Evolutionary conservation across 1,140 invertebrate species (phyloP), one percentile per base, ranked within the genome.

Genomic region (Ceratosolen solmsi): DNA sequence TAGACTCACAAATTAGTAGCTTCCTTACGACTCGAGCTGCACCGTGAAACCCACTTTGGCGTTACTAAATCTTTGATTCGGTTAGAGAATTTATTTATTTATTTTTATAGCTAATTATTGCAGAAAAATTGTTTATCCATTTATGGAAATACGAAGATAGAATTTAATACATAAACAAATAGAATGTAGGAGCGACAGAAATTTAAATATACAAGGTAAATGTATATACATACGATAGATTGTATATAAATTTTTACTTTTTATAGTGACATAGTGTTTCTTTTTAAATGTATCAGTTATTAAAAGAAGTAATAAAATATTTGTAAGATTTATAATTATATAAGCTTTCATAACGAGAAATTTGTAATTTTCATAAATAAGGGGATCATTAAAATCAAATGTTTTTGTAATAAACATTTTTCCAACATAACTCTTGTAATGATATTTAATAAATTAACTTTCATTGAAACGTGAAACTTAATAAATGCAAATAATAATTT

Each of bases 1-100:
- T 90, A 87, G 89, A 90, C 77, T 83, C 77, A 74, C 33, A 68
- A 82, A 83, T 83, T 83, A 83, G 82, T 83, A 79, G 82, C 71
- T 83, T 83, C 70, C 70, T 83, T 75, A 58, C 41, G 51, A 30
- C 56, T 51, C 56, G 56, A 82, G 70, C 68, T 79, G 70, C 70
- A 78, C 65, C 17, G 15, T 49, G 38, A 74, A 74, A 65, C 11
- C 38, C 71, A 65, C 36, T 25, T 25, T 80, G 33, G 17, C 51
- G 17, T 63, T 56, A 73, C n/a, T 51, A 30, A 71, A 56, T 71
- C 36, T 71, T 79, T 36, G 30, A 13, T 46, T 83, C 36, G 9
- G 13, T 73, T 74, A 72, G 46, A 41, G 20, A 58, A 30, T 30
- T 72, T 27, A 49, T 72, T 30, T 25, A 7, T 46, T n/a, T n/a